Evolutionary conservation across 23 tunicate genomes (phyloP).

Genomic region (Trididemnum nubilum): DNA sequence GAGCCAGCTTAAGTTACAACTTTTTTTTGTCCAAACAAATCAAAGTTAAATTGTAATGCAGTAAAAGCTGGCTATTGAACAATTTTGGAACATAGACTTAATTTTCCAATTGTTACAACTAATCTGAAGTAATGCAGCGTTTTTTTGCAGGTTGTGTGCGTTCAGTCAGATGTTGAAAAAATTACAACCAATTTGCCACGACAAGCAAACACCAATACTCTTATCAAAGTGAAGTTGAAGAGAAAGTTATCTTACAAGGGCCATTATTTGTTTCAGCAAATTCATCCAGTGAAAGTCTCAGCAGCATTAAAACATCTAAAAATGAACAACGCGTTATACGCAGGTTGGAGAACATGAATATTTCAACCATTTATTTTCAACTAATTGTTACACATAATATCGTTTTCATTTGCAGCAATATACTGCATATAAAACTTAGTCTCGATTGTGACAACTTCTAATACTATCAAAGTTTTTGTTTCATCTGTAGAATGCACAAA

Average conservation of each 20-base stretch:
- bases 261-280: not conserved
- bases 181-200: not conserved
- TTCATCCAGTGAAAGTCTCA: not conserved
- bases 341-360: not conserved
- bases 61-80: too few relatives aligned
- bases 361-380: too few relatives aligned
- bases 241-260: not conserved
- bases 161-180: not conserved
- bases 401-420: too few relatives aligned
- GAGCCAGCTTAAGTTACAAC: too few relatives aligned
- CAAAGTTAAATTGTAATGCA: too few relatives aligned
- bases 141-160: not conserved
- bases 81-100: too few relatives aligned
- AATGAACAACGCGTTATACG: not conserved
- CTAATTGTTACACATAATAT: too few relatives aligned
- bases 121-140: not conserved
- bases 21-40: too few relatives aligned
- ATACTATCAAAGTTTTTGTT: too few relatives aligned
- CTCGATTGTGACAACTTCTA: too few relatives aligned
- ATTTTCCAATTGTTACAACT: too few relatives aligned
- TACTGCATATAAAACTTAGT: too few relatives aligned
- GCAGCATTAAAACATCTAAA: not conserved
- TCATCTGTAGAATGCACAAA: not conserved
- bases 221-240: conserved; percentile 4
- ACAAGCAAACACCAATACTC: not conserved